These are phyloP conservation scores for Camponotus fellah DNA, from an alignment of 2,888 invertebrate genomes.

Conservation along the genomic window DNA sequence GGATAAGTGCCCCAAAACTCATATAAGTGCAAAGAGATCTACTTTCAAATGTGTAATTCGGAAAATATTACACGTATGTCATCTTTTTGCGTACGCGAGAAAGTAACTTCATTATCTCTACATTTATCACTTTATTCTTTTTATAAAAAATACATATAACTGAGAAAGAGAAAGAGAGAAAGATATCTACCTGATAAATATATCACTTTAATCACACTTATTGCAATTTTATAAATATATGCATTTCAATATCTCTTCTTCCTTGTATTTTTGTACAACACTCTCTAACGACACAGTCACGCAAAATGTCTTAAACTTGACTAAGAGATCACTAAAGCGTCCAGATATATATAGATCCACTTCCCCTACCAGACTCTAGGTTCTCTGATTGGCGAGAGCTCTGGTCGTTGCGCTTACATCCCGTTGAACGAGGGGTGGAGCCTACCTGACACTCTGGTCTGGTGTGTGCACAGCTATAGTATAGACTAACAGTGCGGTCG, in stretches of 20 bases:
- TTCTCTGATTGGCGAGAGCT: slow-evolving; percentile 2
- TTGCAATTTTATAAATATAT: background rate
- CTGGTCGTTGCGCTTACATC: background rate
- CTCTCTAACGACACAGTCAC: background rate
- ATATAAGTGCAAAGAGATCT: background rate
- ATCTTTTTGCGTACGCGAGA: background rate
- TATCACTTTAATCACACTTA: background rate
- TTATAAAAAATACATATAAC: background rate
- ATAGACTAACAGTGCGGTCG: slow-evolving; percentile 4
- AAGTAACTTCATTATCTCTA: background rate
- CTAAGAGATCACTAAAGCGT: background rate
- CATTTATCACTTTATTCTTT: background rate
- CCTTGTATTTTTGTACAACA: background rate
- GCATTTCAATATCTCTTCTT: background rate
- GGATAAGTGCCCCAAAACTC: background rate
- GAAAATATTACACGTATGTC: background rate
- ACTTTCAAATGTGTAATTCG: background rate
- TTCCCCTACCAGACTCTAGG: background rate
- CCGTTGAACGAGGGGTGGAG: slow-evolving; percentile 6
- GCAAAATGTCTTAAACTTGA: slow-evolving; percentile 6
- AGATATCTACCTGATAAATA: background rate
- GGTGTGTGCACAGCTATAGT: background rate
- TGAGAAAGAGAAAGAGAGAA: background rate
- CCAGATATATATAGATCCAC: background rate
- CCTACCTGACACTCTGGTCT: background rate